phyloP scores from a whole-genome alignment of 1,140 invertebrate genomes.

The Oryzaephilus surinamensis region DNA sequence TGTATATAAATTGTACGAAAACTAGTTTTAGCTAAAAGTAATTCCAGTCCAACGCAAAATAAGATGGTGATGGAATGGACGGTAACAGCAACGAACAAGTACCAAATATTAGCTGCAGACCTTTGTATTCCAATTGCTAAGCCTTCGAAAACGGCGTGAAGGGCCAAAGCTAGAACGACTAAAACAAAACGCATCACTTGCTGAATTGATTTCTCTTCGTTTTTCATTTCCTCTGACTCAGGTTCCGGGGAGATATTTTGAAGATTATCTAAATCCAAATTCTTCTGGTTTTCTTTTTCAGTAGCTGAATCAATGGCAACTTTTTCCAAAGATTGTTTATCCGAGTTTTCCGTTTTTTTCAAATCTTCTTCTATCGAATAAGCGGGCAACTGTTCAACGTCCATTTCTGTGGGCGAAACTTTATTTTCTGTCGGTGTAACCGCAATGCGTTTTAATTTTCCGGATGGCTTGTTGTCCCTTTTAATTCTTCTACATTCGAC shows the following conservation, averaged over 20 bases:
- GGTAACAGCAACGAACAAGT: constrained; percentile 60
- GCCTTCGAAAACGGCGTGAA: constrained; percentile 74
- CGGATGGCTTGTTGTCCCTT: constrained; percentile 3
- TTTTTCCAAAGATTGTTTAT: constrained; percentile 1
- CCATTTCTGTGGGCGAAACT: constrained; percentile 5
- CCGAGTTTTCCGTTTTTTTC: constrained; percentile 1
- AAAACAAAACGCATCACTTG: constrained; percentile 47
- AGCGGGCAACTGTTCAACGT: neutral
- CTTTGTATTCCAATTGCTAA: constrained; percentile 66
- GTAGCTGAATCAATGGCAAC: constrained; percentile 1
- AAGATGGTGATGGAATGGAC: constrained; percentile 68
- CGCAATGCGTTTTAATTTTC: constrained; percentile 1
- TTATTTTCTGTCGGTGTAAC: constrained; percentile 5
- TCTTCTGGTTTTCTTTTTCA: constrained; percentile 7
- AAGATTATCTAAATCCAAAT: constrained; percentile 3
- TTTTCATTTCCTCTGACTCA: neutral
- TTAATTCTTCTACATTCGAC: neutral
- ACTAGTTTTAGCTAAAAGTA: constrained; percentile 53
- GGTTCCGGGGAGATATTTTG: constrained; percentile 7
- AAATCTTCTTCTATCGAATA: neutral
- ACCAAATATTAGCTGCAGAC: constrained; percentile 48
- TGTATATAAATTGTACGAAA: constrained; percentile 47
- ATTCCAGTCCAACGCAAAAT: constrained; percentile 55
- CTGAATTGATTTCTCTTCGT: constrained; percentile 23
- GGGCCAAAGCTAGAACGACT: constrained; percentile 63